phyloP scores from a whole-genome alignment of 1,140 invertebrate species.

The Drosophila nasuta region DNA sequence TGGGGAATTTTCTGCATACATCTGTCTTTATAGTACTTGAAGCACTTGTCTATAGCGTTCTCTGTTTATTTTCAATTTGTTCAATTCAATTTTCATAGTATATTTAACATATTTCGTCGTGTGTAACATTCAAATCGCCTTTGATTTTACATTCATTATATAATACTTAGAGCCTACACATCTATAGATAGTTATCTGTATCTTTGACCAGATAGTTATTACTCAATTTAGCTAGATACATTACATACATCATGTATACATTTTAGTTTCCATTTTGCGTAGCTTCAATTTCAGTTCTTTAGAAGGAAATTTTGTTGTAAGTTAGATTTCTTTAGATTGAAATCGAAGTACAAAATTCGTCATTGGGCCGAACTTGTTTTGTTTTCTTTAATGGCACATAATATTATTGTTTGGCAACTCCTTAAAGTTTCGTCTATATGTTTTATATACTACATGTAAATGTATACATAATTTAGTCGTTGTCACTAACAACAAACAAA shows the following conservation, averaged over 20 bases:
- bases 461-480: conserved; percentile 16
- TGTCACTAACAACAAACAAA: conserved; percentile 15
- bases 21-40: conserved; percentile 35
- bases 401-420: conserved; percentile 78
- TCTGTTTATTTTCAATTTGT: not conserved
- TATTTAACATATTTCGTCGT: conserved; percentile 1
- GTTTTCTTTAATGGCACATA: conserved; percentile 81
- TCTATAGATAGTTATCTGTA: conserved; percentile 1
- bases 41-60: conserved; percentile 22
- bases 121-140: conserved; percentile 14
- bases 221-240: conserved; percentile 12
- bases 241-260: conserved; percentile 13
- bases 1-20: not conserved
- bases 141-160: conserved; percentile 19
- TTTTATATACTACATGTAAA: conserved; percentile 17
- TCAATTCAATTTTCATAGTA: not conserved
- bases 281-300: not conserved
- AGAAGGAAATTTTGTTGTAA: not conserved
- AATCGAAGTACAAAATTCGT: not conserved
- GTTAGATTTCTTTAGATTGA: not conserved
- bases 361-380: conserved; percentile 2
- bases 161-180: conserved; percentile 2
- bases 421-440: conserved; percentile 33
- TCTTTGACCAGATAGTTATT: conserved; percentile 1
- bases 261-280: conserved; percentile 13